Evolutionary conservation across 2,888 invertebrate species (phyloP).

Genomic region (Coremacera marginata): DNA sequence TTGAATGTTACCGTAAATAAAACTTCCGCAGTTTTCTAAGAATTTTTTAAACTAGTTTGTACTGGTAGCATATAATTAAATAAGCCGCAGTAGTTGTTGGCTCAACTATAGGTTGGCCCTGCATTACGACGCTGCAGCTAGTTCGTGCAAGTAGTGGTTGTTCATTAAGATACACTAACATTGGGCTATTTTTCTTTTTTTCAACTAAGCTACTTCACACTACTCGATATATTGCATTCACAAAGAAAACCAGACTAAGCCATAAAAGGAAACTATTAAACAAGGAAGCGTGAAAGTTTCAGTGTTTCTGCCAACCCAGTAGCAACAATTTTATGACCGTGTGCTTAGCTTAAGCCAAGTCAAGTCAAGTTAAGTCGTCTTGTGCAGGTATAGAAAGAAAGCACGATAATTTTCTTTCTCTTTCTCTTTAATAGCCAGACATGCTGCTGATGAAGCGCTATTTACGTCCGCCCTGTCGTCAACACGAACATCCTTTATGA

Average conservation of each 20-base stretch:
- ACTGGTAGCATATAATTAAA: neutral
- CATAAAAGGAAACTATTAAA: conserved; percentile 28
- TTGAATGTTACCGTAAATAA: no score
- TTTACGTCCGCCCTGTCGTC: conserved; percentile 6
- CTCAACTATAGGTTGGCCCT: no score
- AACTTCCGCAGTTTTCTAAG: no score
- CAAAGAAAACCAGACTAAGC: no score
- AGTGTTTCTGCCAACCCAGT: neutral
- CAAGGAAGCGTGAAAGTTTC: conserved; percentile 15
- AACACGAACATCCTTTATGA: neutral
- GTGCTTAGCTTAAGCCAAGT: conserved; percentile 1
- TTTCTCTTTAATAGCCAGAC: conserved; percentile 1
- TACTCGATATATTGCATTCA: no score
- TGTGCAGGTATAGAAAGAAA: conserved; percentile 1
- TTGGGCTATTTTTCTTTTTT: no score
- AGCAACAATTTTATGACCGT: no score
- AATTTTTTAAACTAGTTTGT: neutral
- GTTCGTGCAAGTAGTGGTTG: no score
- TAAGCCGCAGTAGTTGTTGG: neutral
- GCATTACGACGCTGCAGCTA: no score
- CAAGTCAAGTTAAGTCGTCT: conserved; percentile 7
- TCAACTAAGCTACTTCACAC: no score
- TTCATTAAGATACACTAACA: no score
- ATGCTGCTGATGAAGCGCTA: conserved; percentile 26
- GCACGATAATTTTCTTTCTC: neutral